A percentile compares a stretch with the other conserved stretches of the same genome.
Conservation (phyloP, 2,888 invertebrate species). For the Acleris holmiana region DNA sequence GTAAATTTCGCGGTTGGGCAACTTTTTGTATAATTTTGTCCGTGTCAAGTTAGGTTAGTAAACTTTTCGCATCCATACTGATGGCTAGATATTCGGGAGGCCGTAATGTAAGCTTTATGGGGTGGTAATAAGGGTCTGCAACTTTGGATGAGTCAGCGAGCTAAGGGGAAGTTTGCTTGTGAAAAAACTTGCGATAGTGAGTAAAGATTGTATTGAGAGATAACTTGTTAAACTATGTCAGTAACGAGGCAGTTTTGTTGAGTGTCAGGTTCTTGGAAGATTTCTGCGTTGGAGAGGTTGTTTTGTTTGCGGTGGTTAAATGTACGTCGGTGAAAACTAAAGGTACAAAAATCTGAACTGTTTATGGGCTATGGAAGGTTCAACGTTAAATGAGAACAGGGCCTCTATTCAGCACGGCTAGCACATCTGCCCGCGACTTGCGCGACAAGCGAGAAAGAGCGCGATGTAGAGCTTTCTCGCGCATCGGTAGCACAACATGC, state of each 20-base stretch:
- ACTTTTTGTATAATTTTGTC: conserved; percentile 33
- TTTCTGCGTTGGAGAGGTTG: conserved; percentile 1
- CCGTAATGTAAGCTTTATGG: conserved; percentile 33
- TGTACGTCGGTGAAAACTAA: too few relatives aligned
- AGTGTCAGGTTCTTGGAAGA: conserved; percentile 16
- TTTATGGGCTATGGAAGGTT: too few relatives aligned
- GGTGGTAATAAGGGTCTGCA: conserved; percentile 24
- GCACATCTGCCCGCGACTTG: too few relatives aligned
- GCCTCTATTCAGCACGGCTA: too few relatives aligned
- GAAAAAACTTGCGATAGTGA: conserved; percentile 35
- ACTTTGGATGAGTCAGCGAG: conserved; percentile 24
- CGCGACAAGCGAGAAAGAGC: too few relatives aligned
- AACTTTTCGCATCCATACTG: conserved; percentile 32
- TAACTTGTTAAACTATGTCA: conserved; percentile 23
- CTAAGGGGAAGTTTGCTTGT: conserved; percentile 22
- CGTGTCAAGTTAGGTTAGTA: conserved; percentile 26
- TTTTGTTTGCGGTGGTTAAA: neutral
- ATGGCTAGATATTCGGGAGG: conserved; percentile 15
- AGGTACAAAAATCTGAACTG: too few relatives aligned
- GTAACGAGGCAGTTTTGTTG: conserved; percentile 25
- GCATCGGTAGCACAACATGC: too few relatives aligned
- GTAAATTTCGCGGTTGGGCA: conserved; percentile 16
- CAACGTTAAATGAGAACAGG: too few relatives aligned
- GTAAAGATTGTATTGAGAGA: conserved; percentile 29
- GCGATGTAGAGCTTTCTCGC: too few relatives aligned